Base-by-base conservation (phyloP, 2,888 invertebrate genomes). In the Tenthredo amoena region DNA sequence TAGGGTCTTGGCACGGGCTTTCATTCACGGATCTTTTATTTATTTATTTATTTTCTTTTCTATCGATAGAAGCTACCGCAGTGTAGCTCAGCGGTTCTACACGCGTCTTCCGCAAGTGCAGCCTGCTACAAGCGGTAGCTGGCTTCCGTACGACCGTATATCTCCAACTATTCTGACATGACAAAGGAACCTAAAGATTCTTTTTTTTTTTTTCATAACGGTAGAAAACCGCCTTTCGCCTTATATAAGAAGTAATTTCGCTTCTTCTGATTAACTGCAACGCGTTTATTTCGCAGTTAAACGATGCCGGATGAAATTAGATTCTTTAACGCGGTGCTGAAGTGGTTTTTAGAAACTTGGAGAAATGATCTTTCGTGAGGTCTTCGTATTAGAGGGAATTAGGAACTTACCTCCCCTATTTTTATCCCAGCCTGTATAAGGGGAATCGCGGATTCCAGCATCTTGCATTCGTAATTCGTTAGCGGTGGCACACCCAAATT, bases 401-500 rank as follows among this genome's bases (percentile, higher is more conserved):
- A 12, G 50, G n/a, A 43, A 85, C 71, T 87, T 87, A 92, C 92
- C 89, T 91, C 90, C 62, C 92, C 92, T 1, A 88, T 84, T 47
- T 83, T 82, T 26, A 91, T 91, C 1, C 87, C 90, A 37, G 85
- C 84, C 71, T 85, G 87, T 50, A 92, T 86, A 50, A 86, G 68
- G 0, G 91, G 89, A 47, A 91, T 83, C 1, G 88, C 89, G 26
- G 85, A 84, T 15, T 84, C 79, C 2, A 92, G 88, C 37, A 89
- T 85, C 21, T 87, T 87, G 86, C 88, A 88, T 85, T 92, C 92
- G 79, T 86, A 86, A 47, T 86, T 86, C 62, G 87, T 88, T 47
- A 92, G 87, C n/a, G 88, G 86, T 40, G 92, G 91, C 58, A 92
- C 85, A 55, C 89, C 90, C 84, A 92, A 88, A 85, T 92, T 88